Evolutionary conservation across 2,113 vertebrate species (phyloP).

Genomic region (Toxostoma redivivum): DNA sequence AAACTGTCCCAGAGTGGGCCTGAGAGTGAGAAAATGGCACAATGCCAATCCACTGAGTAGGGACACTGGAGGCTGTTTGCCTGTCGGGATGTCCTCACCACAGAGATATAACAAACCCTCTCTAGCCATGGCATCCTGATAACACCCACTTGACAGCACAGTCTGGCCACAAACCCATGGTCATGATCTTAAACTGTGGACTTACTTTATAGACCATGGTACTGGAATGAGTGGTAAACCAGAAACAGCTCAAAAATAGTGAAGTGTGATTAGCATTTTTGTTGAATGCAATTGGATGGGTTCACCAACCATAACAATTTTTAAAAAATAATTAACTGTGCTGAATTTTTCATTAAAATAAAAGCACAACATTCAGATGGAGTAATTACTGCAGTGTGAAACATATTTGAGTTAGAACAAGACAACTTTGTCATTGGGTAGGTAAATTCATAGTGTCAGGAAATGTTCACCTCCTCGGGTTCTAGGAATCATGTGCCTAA

Average conservation of each 20-base stretch:
- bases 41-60: neutral
- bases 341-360: constrained; percentile 9
- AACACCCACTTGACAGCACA: neutral
- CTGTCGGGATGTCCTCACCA: neutral
- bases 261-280: neutral
- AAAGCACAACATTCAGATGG: neutral
- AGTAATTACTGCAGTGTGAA: constrained; percentile 9
- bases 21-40: neutral
- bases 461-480: constrained; percentile 9
- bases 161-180: neutral
- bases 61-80: neutral
- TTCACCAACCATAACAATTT: neutral
- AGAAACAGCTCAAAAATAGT: neutral
- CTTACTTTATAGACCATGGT: neutral
- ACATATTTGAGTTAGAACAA: neutral
- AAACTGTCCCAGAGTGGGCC: neutral
- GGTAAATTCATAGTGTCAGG: constrained; percentile 12
- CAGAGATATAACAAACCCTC: neutral
- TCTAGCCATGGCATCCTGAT: neutral
- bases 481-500: constrained; percentile 29
- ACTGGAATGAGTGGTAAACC: neutral
- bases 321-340: neutral
- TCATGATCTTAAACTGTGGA: neutral
- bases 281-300: neutral
- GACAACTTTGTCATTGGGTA: neutral